Base-by-base conservation (phyloP, 2,113 vertebrate species). In the Silurus glanis region DNA sequence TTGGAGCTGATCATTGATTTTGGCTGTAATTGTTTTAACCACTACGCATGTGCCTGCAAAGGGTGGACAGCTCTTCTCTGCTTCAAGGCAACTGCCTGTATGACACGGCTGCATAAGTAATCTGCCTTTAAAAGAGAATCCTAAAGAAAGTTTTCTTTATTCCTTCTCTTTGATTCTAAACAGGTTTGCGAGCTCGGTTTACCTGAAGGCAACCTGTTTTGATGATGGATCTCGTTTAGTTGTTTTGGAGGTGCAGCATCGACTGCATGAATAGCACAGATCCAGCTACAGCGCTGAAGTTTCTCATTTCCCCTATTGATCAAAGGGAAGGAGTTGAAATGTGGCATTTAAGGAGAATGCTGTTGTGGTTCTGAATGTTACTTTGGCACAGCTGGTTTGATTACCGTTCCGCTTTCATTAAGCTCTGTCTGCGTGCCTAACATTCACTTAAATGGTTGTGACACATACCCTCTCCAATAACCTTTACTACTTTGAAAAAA, bases 351-450 rank as follows among this genome's bases (percentile, higher is more conserved):
- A 85, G 66, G 45, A 56, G 64, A 13, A 55, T 51, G 78, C 80
- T 69, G 28, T 64, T 69, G 76, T 28, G 25, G 53, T 85, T 71
- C 81, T 78, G 71, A 86, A 75, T 71, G 82, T 28, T 21, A 55
- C 28, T 66, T 5, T 17, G 28, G 59, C 74, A 23, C 14, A 79
- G 78, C 75, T 83, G 84, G 83, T 85, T 82, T 89, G 91, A 91
- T 90, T 91, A 90, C 89, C 91, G 80, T 83, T 90, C 89, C 59
- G 59, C 86, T 91, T 92, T 93, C 92, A 93, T 93, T 90, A 92
- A 88, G 80, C 84, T 87, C 88, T 87, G 90, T 64, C 72, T 89
- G 79, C 83, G 74, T 89, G 87, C 85, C 81, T 91, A 90, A 90
- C 89, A 91, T 91, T 91, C 83, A 89, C 91, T 90, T 62, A 85